phyloP scores from a whole-genome alignment of 2,797 vertebrate species.

The Onychomys leucogaster region DNA sequence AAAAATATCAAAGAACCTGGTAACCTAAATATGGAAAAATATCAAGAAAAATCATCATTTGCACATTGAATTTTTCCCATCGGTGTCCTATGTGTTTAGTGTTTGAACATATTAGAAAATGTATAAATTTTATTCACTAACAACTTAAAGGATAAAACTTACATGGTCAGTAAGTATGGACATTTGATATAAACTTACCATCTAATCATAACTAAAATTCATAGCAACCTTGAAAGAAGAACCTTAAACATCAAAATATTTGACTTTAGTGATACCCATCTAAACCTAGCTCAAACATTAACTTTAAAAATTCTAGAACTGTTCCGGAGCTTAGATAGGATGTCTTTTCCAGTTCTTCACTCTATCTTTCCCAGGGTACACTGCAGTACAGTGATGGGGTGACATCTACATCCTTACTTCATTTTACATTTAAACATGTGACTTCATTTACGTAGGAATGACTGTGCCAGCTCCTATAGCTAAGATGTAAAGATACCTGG shows the following conservation, averaged over 20 bases:
- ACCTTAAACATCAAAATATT: background rate
- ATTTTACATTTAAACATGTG: background rate
- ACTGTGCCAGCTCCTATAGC: background rate
- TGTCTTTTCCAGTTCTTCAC: background rate
- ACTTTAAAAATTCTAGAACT: background rate
- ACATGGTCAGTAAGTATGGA: background rate
- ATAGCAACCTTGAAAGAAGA: conserved; percentile 2
- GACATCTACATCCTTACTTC: background rate
- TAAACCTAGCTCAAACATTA: background rate
- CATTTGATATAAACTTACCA: background rate
- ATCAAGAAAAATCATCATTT: background rate
- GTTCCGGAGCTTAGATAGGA: background rate
- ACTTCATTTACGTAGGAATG: background rate
- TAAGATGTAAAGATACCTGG: background rate
- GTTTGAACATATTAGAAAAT: background rate
- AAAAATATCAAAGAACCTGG: background rate
- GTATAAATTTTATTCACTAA: background rate
- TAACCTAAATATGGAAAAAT: background rate
- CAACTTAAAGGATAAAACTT: conserved; percentile 13
- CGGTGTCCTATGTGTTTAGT: background rate
- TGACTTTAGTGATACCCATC: background rate
- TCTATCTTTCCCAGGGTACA: background rate
- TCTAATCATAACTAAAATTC: conserved; percentile 39
- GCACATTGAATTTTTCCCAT: background rate
- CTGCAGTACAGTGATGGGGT: background rate